Evolutionary conservation across 2,888 invertebrate genomes (phyloP).

Genomic region (Pristionchus entomophagus): DNA sequence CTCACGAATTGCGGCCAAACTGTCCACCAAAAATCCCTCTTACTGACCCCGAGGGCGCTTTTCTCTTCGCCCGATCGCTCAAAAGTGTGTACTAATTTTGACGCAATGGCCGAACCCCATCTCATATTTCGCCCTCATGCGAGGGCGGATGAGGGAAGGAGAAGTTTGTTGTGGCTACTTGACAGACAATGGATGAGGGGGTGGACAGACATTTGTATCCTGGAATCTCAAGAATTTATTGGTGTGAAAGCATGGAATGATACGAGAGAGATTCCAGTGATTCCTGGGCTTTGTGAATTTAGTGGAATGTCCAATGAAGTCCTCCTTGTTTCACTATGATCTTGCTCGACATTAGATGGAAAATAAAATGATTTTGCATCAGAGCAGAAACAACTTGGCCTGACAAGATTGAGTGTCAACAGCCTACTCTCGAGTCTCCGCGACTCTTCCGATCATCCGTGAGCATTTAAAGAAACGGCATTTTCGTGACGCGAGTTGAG

Average conservation of each 20-base stretch:
- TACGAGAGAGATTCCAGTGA: too few species aligned
- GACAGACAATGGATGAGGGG: not conserved
- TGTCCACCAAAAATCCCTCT: not conserved
- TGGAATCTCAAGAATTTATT: too few species aligned
- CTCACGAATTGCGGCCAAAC: not conserved
- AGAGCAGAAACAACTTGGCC: too few species aligned
- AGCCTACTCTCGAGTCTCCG: not conserved
- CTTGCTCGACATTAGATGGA: too few species aligned
- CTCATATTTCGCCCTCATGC: not conserved
- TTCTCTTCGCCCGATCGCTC: not conserved
- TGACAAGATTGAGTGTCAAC: too few species aligned
- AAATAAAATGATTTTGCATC: too few species aligned
- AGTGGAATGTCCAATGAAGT: too few species aligned
- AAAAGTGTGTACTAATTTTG: slow-evolving; percentile 24
- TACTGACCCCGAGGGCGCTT: not conserved
- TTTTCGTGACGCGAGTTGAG: not conserved
- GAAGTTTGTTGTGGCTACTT: too few species aligned
- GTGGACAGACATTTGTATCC: not conserved
- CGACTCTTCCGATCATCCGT: not conserved
- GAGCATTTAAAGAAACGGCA: not conserved
- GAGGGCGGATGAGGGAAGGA: too few species aligned
- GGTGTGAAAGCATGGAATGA: too few species aligned
- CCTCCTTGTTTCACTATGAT: too few species aligned
- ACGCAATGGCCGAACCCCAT: not conserved
- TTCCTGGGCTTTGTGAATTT: too few species aligned